phyloP scores from a whole-genome alignment of 2,888 invertebrate genomes.

The Zhuqinia jingwanae region DNA sequence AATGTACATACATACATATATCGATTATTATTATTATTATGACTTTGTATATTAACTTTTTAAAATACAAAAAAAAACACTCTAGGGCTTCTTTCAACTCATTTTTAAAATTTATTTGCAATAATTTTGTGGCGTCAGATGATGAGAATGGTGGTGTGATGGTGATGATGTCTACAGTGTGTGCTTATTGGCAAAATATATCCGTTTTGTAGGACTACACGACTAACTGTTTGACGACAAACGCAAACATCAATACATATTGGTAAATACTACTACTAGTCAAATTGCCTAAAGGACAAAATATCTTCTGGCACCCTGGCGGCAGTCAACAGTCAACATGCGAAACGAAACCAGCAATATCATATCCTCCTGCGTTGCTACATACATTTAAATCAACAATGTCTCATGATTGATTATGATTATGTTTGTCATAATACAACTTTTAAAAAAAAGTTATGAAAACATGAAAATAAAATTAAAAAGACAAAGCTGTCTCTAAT shows the following conservation, averaged over 20 bases:
- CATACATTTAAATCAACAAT: not conserved
- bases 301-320: conserved; percentile 49
- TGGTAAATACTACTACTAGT: conserved; percentile 26
- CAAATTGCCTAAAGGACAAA: too few species aligned
- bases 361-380: too few species aligned
- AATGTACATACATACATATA: not conserved
- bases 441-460: not conserved
- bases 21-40: not conserved
- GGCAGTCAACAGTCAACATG: conserved; percentile 1
- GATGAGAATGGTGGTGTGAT: not conserved
- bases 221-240: conserved; percentile 5
- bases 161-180: too few species aligned
- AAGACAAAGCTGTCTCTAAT: too few species aligned
- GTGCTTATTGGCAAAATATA: not conserved
- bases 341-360: not conserved
- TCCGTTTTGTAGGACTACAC: not conserved
- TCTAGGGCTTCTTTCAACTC: conserved; percentile 63
- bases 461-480: too few species aligned
- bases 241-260: conserved; percentile 1
- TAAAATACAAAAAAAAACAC: conserved; percentile 27
- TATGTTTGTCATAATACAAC: not conserved
- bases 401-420: too few species aligned
- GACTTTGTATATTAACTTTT: conserved; percentile 5
- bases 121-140: conserved; percentile 33
- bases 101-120: conserved; percentile 57